Base-by-base conservation (phyloP, 2,888 invertebrate genomes). In the Cyclophora albipunctata region DNA sequence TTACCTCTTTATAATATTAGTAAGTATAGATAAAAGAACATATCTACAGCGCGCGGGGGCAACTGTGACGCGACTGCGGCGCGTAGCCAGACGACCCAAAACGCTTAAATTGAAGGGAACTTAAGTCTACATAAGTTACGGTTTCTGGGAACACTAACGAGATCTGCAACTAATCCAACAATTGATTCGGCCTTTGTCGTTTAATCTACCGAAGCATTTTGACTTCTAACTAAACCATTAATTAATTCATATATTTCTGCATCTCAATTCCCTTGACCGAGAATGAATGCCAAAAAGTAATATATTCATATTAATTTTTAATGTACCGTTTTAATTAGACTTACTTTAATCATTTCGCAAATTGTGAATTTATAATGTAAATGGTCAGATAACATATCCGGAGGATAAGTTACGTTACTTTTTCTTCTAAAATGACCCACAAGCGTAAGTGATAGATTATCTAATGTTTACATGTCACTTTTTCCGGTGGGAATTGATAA, bases 281-380 rank as follows among this genome's bases (percentile, higher is more conserved):
- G 45, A n/a, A 34, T 45, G 45, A 45, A 45, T 40, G 45, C 37
- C 45, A 37, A 42, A 42, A 7, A 33, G 4, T 34, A 43, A 43
- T 4, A 43, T 20, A 33, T 43, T 4, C 3, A 3, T 34, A 43
- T 43, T 33, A 43, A 43, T 43, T 34, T 20, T 43, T 46, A 55
- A 46, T 54, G 50, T 43, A 34, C 33, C 33, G 33, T 43, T 43
- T 43, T 43, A 43, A 43, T 43, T 43, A 34, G 33, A 34, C 43
- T 43, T 43, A 34, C 33, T 42, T 20, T 20, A 20, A 20, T n/a
- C 5, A 43, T 43, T 43, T 43, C 43, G 43, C 34, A 43, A 43
- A 34, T 43, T 43, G 5, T 43, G 42, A 42, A 7, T 43, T 3
- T 20, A 43, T 43, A 43, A 20, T 43, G 6, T 43, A 5, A 43